Base-by-base conservation (phyloP, 2,888 invertebrate genomes). In the Ichneumoninae sp. region DNA sequence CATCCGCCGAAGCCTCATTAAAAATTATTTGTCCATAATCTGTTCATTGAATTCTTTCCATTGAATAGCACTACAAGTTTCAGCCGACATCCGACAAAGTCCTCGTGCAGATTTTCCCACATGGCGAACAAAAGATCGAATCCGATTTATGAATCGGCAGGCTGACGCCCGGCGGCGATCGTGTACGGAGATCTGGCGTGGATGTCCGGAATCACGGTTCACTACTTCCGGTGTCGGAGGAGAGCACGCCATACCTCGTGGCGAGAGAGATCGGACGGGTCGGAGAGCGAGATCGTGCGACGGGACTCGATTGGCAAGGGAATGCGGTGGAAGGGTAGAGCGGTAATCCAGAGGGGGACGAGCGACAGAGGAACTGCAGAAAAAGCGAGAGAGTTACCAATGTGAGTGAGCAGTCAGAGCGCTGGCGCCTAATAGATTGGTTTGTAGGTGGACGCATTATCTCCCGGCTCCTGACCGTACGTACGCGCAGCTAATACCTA, bases 401-500 rank as follows among this genome's bases (percentile, higher is more conserved):
- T 91, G 91, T 92, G 93, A 93, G 93, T 92, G 93, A 93, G 93
- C 92, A 93, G 93, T 93, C 92, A 91, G 91, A 91, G 93, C 93
- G 93, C 92, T 92, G 93, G 93, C 93, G 93, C 93, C 93, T 93
- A 93, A 93, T 93, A 93, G 93, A 93, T 93, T 93, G 92, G 93
- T 93, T 93, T 93, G 93, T 93, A 93, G 93, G 93, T 93, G 93
- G 93, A 92, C 92, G 91, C 90, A 93, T 93, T 93, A 93, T 93
- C 90, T 90, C 89, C 86, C 90, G 89, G 88, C 80, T 78, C 78
- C 88, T 86, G 87, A 87, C 86, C 44, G 86, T 87, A 86, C 80
- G 84, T 86, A 72, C 68, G 26, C 26, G 26, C 57, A 8, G 57
- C 57, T 57, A 71, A 47, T 62, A 60, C 30, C 44, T 10, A 44